phyloP scores from a whole-genome alignment of 1,140 invertebrate genomes.

The Euglossa dilemma region DNA sequence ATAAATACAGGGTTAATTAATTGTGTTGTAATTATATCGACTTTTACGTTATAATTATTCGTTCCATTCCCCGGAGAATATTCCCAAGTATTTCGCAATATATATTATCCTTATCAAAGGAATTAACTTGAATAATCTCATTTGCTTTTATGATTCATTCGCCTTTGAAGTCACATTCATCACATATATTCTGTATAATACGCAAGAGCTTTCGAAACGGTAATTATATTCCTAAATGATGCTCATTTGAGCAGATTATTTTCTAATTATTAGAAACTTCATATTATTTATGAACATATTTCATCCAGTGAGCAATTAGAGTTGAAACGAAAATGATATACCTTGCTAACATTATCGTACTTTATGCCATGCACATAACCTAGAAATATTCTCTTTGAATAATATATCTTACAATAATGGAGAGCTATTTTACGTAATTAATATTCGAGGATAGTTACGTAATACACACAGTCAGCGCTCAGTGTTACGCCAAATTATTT shows the following conservation, averaged over 20 bases:
- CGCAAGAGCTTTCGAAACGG: not conserved
- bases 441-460: not conserved
- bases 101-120: too few relatives aligned
- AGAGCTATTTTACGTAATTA: not conserved
- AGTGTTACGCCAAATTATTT: too few relatives aligned
- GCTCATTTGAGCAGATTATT: not conserved
- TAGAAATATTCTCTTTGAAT: not conserved
- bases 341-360: not conserved
- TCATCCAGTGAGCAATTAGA: not conserved
- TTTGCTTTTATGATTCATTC: too few relatives aligned
- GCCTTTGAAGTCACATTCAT: too few relatives aligned
- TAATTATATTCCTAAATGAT: not conserved
- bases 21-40: too few relatives aligned
- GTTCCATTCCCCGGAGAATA: too few relatives aligned
- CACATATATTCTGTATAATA: too few relatives aligned
- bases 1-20: too few relatives aligned
- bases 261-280: not conserved
- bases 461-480: too few relatives aligned
- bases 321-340: not conserved
- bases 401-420: not conserved
- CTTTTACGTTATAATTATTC: too few relatives aligned
- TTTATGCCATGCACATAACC: not conserved
- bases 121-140: too few relatives aligned
- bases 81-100: too few relatives aligned
- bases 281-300: not conserved